These are phyloP conservation scores for Falcaria lacertinaria DNA, from an alignment of 2,888 invertebrate species.

Conservation along the genomic window DNA sequence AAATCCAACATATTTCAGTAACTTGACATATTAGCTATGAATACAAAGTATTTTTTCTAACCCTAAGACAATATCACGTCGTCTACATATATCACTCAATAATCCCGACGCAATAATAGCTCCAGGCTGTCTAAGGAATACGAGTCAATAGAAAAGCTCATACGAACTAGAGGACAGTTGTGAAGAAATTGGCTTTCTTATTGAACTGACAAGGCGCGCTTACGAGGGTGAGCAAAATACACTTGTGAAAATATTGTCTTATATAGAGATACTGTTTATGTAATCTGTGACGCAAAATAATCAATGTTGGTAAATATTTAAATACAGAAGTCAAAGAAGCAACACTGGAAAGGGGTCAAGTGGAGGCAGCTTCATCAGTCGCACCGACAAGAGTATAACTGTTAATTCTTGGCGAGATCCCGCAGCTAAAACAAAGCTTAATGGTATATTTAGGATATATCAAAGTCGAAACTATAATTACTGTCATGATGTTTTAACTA, in stretches of 20 bases:
- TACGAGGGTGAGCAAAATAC: neutral
- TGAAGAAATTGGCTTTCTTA: constrained; percentile 71
- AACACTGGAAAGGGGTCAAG: too few species aligned
- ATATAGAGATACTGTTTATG: too few species aligned
- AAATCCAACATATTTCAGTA: too few species aligned
- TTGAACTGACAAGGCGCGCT: constrained; percentile 54
- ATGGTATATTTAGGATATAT: too few species aligned
- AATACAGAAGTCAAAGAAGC: too few species aligned
- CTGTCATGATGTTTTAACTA: neutral
- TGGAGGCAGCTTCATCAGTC: too few species aligned
- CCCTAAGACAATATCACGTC: neutral
- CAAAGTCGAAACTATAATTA: neutral
- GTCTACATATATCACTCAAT: constrained; percentile 34
- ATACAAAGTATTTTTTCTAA: neutral
- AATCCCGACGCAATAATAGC: constrained; percentile 43
- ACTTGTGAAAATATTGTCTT: neutral
- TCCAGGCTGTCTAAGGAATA: constrained; percentile 33
- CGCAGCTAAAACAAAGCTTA: too few species aligned
- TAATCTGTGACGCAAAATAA: too few species aligned
- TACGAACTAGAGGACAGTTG: constrained; percentile 33
- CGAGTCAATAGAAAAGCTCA: constrained; percentile 53
- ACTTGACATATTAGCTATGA: neutral
- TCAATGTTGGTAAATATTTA: too few species aligned
- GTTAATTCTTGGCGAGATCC: too few species aligned
- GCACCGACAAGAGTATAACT: too few species aligned